These are phyloP conservation scores for Drosophila robusta DNA, from an alignment of 2,888 invertebrate species.

Conservation along the genomic window DNA sequence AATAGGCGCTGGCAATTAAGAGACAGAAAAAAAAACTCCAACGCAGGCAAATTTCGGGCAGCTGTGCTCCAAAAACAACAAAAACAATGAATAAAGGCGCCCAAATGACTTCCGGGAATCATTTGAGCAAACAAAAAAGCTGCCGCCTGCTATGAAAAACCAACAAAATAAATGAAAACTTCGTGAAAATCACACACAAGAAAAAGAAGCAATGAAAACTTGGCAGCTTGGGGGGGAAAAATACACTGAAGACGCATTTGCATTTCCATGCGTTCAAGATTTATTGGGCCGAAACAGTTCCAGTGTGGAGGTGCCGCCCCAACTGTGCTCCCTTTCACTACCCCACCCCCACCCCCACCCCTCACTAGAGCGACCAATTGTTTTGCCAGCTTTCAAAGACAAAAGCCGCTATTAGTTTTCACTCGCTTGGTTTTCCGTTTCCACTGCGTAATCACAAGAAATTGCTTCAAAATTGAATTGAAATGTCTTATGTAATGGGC, in stretches of 20 bases:
- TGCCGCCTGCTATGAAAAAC: not conserved
- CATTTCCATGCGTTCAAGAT: slow-evolving; percentile 67
- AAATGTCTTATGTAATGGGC: slow-evolving; percentile 58
- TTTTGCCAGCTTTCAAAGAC: slow-evolving; percentile 65
- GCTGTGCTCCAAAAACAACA: slow-evolving; percentile 47
- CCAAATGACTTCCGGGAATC: slow-evolving; percentile 72
- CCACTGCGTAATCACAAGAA: slow-evolving; percentile 47
- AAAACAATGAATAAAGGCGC: slow-evolving; percentile 40
- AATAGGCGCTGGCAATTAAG: slow-evolving; percentile 67
- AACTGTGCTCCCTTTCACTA: slow-evolving; percentile 9
- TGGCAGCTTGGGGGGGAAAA: slow-evolving; percentile 42
- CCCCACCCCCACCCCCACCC: slow-evolving; percentile 9
- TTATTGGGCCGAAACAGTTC: slow-evolving; percentile 63
- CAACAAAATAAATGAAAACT: slow-evolving; percentile 38
- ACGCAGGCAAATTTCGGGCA: slow-evolving; percentile 43
- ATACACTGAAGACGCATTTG: slow-evolving; percentile 62
- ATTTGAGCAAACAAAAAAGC: slow-evolving; percentile 41
- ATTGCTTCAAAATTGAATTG: slow-evolving; percentile 58
- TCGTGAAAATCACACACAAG: slow-evolving; percentile 42
- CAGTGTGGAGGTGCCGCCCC: slow-evolving; percentile 31
- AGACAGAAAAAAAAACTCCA: slow-evolving; percentile 16
- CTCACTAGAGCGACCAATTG: too few species aligned
- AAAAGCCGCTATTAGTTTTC: slow-evolving; percentile 55
- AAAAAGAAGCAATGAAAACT: slow-evolving; percentile 30
- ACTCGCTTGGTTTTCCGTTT: slow-evolving; percentile 34